Percentiles rank a stretch among this genome's conserved stretches.
Conservation (phyloP, 2,888 invertebrate genomes). For the Chorisops tibialis region DNA sequence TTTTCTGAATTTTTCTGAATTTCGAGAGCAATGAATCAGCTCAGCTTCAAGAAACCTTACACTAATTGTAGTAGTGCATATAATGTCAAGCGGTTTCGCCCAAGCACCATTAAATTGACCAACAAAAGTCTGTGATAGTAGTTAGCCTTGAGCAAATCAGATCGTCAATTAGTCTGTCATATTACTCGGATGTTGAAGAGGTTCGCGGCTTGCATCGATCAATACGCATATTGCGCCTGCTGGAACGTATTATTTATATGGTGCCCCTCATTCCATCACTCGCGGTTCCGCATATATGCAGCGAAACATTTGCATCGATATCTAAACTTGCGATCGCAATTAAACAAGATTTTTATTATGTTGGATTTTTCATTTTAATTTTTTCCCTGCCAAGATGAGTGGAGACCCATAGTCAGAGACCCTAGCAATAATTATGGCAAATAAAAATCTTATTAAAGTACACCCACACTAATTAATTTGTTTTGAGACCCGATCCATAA, state of each 20-base stretch:
- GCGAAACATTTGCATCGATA: constrained; percentile 26
- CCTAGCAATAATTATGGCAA: constrained; percentile 24
- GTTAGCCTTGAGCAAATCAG: constrained; percentile 21
- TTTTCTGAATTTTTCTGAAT: too few relatives aligned
- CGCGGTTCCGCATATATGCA: not conserved
- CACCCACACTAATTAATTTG: constrained; percentile 30
- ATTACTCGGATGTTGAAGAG: constrained; percentile 19
- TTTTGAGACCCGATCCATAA: constrained; percentile 6
- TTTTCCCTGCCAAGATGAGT: not conserved
- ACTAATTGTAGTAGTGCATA: too few relatives aligned
- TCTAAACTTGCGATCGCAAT: constrained; percentile 24
- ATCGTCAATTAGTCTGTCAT: constrained; percentile 22
- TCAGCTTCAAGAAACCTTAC: too few relatives aligned
- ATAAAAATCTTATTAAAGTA: constrained; percentile 29
- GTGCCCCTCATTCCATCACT: not conserved
- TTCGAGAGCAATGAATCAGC: too few relatives aligned
- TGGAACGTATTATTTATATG: not conserved
- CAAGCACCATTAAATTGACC: not conserved
- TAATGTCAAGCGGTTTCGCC: too few relatives aligned
- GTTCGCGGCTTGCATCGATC: constrained; percentile 18
- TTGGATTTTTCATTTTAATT: not conserved
- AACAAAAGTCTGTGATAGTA: constrained; percentile 15
- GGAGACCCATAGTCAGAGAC: not conserved
- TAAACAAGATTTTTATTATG: constrained; percentile 17
- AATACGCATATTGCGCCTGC: not conserved